Conservation (phyloP, 2,113 vertebrate genomes). For the Indri indri region DNA sequence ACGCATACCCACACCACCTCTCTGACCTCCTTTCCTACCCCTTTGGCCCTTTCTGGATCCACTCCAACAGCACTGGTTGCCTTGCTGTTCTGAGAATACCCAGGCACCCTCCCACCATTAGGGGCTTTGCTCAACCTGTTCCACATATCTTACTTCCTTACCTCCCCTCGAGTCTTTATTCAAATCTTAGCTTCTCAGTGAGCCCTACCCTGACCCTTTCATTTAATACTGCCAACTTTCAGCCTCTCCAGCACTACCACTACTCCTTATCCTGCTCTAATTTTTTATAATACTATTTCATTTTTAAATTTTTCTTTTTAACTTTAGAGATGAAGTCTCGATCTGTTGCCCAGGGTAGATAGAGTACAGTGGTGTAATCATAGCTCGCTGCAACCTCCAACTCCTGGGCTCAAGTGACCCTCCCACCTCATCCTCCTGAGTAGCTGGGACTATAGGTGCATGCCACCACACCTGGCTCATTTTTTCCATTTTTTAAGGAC, state of each 20-base stretch:
- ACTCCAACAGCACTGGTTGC: neutral
- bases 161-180: neutral
- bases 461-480: too few relatives aligned
- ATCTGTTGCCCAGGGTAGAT: too few relatives aligned
- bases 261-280: neutral
- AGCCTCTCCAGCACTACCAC: neutral
- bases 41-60: neutral
- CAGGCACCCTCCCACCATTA: neutral
- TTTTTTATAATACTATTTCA: neutral
- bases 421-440: too few relatives aligned
- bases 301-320: neutral
- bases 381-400: too few relatives aligned
- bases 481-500: too few relatives aligned
- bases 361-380: too few relatives aligned
- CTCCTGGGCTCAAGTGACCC: too few relatives aligned
- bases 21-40: neutral
- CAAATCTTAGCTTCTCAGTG: neutral
- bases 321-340: neutral
- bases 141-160: neutral
- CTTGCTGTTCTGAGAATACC: neutral
- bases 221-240: neutral
- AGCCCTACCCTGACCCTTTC: neutral
- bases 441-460: too few relatives aligned
- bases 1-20: neutral
- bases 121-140: neutral